phyloP scores from a whole-genome alignment of 2,888 invertebrate genomes.

The Synanthedon tipuliformis region DNA sequence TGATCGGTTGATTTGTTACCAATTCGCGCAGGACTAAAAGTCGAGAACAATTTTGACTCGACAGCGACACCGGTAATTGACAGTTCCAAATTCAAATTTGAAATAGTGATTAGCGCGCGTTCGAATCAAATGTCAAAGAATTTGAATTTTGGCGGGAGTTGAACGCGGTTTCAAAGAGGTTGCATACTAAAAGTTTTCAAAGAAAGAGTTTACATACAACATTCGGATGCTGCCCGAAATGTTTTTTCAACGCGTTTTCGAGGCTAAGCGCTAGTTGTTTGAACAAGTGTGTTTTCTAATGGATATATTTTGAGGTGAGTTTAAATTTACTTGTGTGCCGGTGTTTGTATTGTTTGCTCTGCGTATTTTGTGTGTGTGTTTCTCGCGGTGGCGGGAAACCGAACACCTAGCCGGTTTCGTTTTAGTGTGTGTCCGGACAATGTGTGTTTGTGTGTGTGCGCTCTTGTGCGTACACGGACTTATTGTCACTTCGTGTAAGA shows the following conservation, averaged over 20 bases:
- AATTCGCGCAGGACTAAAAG: too few relatives aligned
- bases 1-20: too few relatives aligned
- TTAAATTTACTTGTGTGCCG: conserved; percentile 69
- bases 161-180: conserved; percentile 15
- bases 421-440: conserved; percentile 57
- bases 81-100: conserved; percentile 18
- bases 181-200: conserved; percentile 12
- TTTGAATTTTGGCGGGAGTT: conserved; percentile 46
- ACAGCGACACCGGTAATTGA: conserved; percentile 9
- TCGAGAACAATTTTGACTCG: conserved; percentile 20
- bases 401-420: conserved; percentile 47
- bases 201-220: conserved; percentile 53
- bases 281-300: conserved; percentile 72
- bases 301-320: conserved; percentile 72
- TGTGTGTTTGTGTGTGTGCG: conserved; percentile 42
- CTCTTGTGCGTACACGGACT: conserved; percentile 31
- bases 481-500: conserved; percentile 47
- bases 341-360: conserved; percentile 68
- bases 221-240: conserved; percentile 47
- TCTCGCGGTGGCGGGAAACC: conserved; percentile 64
- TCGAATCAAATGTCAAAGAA: conserved; percentile 20
- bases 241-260: conserved; percentile 70
- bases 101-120: conserved; percentile 12
- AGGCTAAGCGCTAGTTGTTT: conserved; percentile 71
- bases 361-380: conserved; percentile 63